These are phyloP conservation scores for Opisthograptis luteolata DNA, from an alignment of 2,888 invertebrate genomes.

Conservation along the genomic window DNA sequence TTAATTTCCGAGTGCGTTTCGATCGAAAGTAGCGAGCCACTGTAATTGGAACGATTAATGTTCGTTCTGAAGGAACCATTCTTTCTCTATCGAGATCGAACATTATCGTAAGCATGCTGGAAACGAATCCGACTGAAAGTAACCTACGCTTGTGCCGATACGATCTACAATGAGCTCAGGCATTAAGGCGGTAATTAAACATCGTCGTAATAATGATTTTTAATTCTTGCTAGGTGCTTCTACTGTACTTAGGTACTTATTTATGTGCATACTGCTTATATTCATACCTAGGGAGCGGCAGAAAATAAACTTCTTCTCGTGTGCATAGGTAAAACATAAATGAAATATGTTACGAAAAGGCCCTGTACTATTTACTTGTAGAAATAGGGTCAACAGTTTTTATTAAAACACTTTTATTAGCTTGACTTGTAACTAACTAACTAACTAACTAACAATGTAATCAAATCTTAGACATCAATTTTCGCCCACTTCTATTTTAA, in stretches of 20 bases:
- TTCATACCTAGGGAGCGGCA: too few species aligned
- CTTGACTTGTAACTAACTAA: too few species aligned
- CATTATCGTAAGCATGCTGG: constrained; percentile 64
- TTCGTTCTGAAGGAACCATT: constrained; percentile 62
- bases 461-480: too few species aligned
- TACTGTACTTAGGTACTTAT: background rate
- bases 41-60: constrained; percentile 78
- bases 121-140: constrained; percentile 57
- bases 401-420: too few species aligned
- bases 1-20: constrained; percentile 73
- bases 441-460: too few species aligned
- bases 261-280: too few species aligned
- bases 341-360: background rate
- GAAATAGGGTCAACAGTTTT: too few species aligned
- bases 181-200: constrained; percentile 29
- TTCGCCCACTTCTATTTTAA: too few species aligned
- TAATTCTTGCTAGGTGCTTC: constrained; percentile 7
- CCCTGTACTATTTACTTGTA: too few species aligned
- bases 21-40: constrained; percentile 48
- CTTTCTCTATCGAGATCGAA: constrained; percentile 66
- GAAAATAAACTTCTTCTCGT: too few species aligned
- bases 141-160: constrained; percentile 57
- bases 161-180: constrained; percentile 44
- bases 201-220: constrained; percentile 23
- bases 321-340: background rate